Conservation (phyloP, 1,140 invertebrate species). For the Pectinophora gossypiella region DNA sequence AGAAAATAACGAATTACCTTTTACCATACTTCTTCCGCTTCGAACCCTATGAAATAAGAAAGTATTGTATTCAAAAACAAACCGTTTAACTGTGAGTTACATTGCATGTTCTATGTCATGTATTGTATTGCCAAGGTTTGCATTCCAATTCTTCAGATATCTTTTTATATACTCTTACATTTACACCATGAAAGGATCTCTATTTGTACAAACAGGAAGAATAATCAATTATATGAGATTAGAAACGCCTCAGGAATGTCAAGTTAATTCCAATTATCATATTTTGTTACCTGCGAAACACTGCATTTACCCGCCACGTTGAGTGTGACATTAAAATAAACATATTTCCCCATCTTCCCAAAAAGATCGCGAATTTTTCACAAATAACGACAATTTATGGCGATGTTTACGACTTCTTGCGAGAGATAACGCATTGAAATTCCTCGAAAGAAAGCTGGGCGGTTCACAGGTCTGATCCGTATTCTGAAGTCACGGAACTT, state of each 20-base stretch:
- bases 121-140: background rate
- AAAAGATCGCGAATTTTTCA: slow-evolving; percentile 19
- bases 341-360: slow-evolving; percentile 2
- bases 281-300: background rate
- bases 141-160: background rate
- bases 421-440: slow-evolving; percentile 53
- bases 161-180: background rate
- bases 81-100: too few relatives aligned
- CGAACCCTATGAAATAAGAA: too few relatives aligned
- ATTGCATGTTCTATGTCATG: too few relatives aligned
- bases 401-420: slow-evolving; percentile 47
- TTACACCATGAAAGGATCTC: background rate
- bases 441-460: slow-evolving; percentile 36
- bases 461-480: background rate
- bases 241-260: background rate
- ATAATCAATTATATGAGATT: too few relatives aligned
- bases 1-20: too few relatives aligned
- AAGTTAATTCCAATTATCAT: background rate
- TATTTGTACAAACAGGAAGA: too few relatives aligned
- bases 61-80: too few relatives aligned
- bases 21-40: too few relatives aligned
- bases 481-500: background rate
- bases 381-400: slow-evolving; percentile 52
- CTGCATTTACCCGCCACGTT: background rate
- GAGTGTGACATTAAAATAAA: slow-evolving; percentile 1